These are phyloP conservation scores for Bubo blakistoni DNA, from an alignment of 2,113 vertebrate species.

Conservation along the genomic window DNA sequence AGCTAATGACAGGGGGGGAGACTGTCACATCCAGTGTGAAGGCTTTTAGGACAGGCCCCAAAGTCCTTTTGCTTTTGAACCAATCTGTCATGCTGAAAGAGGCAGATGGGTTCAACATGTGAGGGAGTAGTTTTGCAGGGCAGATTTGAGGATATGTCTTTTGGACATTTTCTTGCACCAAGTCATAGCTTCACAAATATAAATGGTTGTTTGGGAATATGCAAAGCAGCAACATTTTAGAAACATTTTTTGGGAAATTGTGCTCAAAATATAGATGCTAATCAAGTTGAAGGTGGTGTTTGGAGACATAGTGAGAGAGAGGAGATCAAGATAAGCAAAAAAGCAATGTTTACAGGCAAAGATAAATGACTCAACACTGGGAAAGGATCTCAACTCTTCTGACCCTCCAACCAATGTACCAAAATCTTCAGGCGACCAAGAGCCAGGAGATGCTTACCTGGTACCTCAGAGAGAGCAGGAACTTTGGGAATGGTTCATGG, in stretches of 20 bases:
- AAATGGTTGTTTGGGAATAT: neutral
- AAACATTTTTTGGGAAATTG: neutral
- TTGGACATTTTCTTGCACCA: neutral
- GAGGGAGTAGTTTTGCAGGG: neutral
- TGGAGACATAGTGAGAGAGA: neutral
- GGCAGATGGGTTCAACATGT: neutral
- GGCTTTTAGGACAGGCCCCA: neutral
- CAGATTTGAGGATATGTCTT: neutral
- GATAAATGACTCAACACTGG: neutral
- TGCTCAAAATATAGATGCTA: neutral
- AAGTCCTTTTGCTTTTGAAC: neutral
- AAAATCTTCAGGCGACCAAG: neutral
- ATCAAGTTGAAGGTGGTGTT: neutral
- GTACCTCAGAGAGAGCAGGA: fast-evolving
- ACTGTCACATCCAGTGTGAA: neutral
- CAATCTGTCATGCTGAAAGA: neutral
- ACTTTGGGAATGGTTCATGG: neutral
- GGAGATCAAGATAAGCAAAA: neutral
- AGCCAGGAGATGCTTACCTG: neutral
- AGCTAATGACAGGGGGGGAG: conserved; percentile 5
- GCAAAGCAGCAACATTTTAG: neutral
- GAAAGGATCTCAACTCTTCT: neutral
- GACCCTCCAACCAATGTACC: fast-evolving
- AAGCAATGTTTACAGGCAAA: neutral
- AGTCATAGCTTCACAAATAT: neutral